phyloP scores from a whole-genome alignment of 2,113 vertebrate species.

The Falcunculus frontatus region DNA sequence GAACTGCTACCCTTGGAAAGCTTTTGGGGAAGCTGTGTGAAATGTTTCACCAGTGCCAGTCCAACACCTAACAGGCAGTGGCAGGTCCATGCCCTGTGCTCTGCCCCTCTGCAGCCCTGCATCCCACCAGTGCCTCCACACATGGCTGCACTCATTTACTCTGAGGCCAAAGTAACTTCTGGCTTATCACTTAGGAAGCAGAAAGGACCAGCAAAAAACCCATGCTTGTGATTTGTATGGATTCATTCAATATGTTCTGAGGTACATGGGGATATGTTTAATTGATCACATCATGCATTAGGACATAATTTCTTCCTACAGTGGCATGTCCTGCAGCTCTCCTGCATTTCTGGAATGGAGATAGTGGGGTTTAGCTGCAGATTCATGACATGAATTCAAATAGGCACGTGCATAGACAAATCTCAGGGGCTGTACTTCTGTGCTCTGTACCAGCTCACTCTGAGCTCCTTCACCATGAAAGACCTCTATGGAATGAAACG shows the following conservation, averaged over 20 bases:
- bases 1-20: neutral
- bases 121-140: neutral
- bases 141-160: fast-evolving
- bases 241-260: neutral
- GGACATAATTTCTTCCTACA: neutral
- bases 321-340: neutral
- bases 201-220: neutral
- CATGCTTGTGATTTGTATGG: neutral
- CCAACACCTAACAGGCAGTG: neutral
- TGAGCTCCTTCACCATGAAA: constrained; percentile 25
- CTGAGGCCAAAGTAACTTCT: neutral
- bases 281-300: neutral
- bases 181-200: neutral
- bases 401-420: neutral
- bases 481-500: constrained; percentile 32
- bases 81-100: neutral
- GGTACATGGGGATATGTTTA: neutral
- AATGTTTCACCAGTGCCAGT: neutral
- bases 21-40: neutral
- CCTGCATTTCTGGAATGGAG: neutral
- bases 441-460: neutral
- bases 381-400: constrained; percentile 37
- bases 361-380: neutral
- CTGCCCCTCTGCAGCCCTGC: neutral
- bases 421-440: neutral